Base-by-base conservation (phyloP, 1,140 invertebrate genomes). In the Panagrolaimus sp. region DNA sequence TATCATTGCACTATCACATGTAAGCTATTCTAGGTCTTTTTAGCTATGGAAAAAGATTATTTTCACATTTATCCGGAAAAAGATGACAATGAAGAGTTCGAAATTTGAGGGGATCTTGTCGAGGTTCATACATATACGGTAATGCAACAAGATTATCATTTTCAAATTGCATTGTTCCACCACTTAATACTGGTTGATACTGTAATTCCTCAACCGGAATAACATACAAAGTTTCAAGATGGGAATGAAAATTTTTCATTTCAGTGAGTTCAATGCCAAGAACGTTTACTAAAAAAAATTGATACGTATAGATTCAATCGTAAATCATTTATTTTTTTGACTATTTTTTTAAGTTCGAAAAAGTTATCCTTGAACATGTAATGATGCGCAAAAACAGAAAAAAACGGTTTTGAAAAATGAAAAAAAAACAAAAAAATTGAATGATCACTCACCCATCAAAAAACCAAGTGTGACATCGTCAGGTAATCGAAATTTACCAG, bases 381-480 rank as follows among this genome's bases (percentile, higher is more conserved):
- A 73, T 68, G 71, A 72, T 73, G 27, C 5, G 27, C 11, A 8
- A 66, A 20, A 65, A 20, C 63, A n/a, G 44, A 72, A 71, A 20
- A 25, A 62, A 16, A 68, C 67, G 23, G 69, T 63, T 64, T 66
- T 65, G 43, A 47, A 63, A 23, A 51, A 5, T 51, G 45, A 16
- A 14, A 11, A 53, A 16, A 14, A 11, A 53, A 27, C 44, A 20
- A 48, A 53, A 25, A 45, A 25, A 46, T 48, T n/a, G 20, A 53
- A 46, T 43, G 8, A 23, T 16, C 38, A 86, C 87, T 88, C 85
- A 93, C 91, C 90, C 79, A 96, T 93, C 70, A 97, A 91, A 83
- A 93, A 98, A 48, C 94, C 95, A 87, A 98, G 90, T 14, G 93
- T 95, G 66, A 97, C 93, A 85, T 98, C 95, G 86, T 98, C 94